Percentiles rank a stretch among this genome's conserved stretches.
phyloP scores from a whole-genome alignment of 2,113 vertebrate genomes.

The Rhodinocichla rosea region DNA sequence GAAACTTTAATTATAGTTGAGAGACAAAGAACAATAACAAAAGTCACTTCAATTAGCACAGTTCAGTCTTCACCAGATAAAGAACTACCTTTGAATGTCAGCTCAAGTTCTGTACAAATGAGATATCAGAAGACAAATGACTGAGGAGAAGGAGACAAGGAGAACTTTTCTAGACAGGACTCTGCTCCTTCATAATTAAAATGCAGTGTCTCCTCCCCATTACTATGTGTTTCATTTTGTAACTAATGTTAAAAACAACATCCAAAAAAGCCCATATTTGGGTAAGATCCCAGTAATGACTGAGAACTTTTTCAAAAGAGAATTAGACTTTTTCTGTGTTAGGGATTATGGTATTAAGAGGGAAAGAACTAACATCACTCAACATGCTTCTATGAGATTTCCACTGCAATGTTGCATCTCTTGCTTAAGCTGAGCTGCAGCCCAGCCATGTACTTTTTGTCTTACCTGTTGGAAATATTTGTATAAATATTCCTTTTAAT shows the following conservation, averaged over 20 bases:
- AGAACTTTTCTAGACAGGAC: neutral
- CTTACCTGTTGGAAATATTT: neutral
- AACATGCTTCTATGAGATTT: neutral
- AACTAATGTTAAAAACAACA: neutral
- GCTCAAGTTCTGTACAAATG: neutral
- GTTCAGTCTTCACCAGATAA: neutral
- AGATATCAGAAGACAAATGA: neutral
- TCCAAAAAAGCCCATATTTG: neutral
- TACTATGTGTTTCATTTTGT: neutral
- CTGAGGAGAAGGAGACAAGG: neutral
- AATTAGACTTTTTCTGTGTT: neutral
- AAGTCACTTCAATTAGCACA: slow-evolving; percentile 4
- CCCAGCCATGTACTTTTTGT: neutral
- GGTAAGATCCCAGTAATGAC: neutral
- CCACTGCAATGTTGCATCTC: neutral
- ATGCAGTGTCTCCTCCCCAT: neutral
- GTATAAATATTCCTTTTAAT: neutral
- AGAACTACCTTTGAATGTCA: neutral
- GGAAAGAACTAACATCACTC: neutral
- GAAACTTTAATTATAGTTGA: slow-evolving; percentile 11
- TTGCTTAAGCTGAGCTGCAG: neutral
- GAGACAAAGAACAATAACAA: neutral
- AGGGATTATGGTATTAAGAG: neutral
- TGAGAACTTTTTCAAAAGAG: neutral
- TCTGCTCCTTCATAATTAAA: neutral